A percentile compares a stretch with the other conserved stretches of the same genome.
Evolutionary conservation across 2,888 invertebrate species (phyloP).

Genomic region (Podotricha telesiphe): DNA sequence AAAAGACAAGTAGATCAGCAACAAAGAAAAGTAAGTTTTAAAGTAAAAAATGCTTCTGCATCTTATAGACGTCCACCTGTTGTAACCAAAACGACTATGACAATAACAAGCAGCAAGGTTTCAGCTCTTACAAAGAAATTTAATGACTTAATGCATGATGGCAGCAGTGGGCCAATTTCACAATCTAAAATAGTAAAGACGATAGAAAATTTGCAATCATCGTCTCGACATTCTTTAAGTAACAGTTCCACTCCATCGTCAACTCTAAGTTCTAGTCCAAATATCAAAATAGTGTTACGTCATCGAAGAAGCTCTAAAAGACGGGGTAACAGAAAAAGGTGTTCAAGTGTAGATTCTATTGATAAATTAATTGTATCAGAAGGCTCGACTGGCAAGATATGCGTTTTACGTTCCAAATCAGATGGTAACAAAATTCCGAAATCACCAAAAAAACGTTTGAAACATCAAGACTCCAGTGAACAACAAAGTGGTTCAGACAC

Average conservation of each 20-base stretch:
- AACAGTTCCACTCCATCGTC: constrained; percentile 78
- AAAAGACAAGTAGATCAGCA: constrained; percentile 68
- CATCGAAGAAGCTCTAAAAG: constrained; percentile 75
- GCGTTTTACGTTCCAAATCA: constrained; percentile 75
- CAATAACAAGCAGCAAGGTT: constrained; percentile 83
- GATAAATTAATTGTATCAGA: constrained; percentile 67
- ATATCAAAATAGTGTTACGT: constrained; percentile 77
- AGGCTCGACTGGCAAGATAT: constrained; percentile 61
- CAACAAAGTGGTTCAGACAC: constrained; percentile 72
- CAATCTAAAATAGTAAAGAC: constrained; percentile 83
- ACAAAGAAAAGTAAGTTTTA: constrained; percentile 85
- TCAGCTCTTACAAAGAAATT: constrained; percentile 88
- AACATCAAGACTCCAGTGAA: constrained; percentile 66
- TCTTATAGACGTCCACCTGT: constrained; percentile 73
- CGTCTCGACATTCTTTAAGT: constrained; percentile 62
- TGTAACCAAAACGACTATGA: constrained; percentile 75
- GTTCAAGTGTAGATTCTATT: constrained; percentile 78
- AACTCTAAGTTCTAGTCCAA: constrained; percentile 75
- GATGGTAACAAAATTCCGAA: constrained; percentile 76
- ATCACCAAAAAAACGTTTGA: constrained; percentile 70
- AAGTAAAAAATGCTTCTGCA: constrained; percentile 80
- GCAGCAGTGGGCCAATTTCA: constrained; percentile 69
- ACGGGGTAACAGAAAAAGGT: constrained; percentile 77
- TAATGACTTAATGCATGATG: constrained; percentile 84
- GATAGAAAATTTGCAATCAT: constrained; percentile 72